Base-by-base conservation (phyloP, 2,888 invertebrate genomes). In the Oscheius onirici region DNA sequence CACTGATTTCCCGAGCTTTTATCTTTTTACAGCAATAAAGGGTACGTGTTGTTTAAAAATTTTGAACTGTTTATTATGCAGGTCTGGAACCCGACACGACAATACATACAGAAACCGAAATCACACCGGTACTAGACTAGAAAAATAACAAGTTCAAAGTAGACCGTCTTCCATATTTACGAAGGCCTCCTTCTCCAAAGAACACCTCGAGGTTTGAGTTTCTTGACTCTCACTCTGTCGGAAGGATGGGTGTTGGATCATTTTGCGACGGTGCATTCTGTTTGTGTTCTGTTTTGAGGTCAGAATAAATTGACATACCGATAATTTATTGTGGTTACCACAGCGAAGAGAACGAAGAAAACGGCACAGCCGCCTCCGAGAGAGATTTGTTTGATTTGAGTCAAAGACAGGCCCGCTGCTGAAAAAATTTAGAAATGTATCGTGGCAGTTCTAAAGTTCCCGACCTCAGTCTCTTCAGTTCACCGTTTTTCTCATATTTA, bases 41-140 rank as follows among this genome's bases (percentile, higher is more conserved):
- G 13, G 55, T 11, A 22, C 24, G 20, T 51, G 20, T 17, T 20
- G 20, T 51, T 17, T 55, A 28, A 28, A 55, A n/a, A n/a, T 6
- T 24, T 55, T 55, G 28, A 3, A 55, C 55, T 55, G 28, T 28
- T 28, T 55, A 55, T 55, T 55, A 55, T 55, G 55, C 55, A 55
- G 26, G 2, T 22, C n/a, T 17, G 2, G 28, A 20, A 55, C 55
- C 55, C 24, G 26, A 55, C 28, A 43, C 43, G 6, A 57, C 43
- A 55, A 22, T 60, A 60, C 41, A 8, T 60, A 60, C 43, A 60
- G 15, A 60, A 24, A 60, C 34, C 8, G 17, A 57, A 55, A 57
- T 40, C 57, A 28, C 11, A 34, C n/a, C 34, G 17, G 34, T 57
- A 57, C 20, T 17, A 40, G 11, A 10, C 22, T 60, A 15, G 26